Conservation (phyloP, 2,797 vertebrate genomes). For the Dicrostonyx torquatus region DNA sequence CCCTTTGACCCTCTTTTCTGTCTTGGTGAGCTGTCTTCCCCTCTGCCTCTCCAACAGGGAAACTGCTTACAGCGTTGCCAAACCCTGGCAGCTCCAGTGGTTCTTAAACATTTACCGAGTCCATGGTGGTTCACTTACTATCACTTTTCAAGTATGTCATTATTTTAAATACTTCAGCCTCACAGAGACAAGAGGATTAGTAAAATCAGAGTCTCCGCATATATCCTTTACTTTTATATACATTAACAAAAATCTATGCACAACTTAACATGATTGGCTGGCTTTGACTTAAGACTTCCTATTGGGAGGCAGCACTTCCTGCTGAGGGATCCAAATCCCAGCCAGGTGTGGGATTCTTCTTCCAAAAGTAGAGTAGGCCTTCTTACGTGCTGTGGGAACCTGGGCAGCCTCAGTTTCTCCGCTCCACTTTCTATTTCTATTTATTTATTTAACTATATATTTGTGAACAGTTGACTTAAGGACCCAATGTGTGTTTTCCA, state of each 20-base stretch:
- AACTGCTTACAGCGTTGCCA: neutral
- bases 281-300: neutral
- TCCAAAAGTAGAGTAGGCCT: neutral
- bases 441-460: neutral
- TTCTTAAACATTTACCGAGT: neutral
- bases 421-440: no score
- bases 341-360: neutral
- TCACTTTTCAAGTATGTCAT: neutral
- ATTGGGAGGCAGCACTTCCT: neutral
- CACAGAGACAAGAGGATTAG: neutral
- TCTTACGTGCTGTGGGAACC: neutral
- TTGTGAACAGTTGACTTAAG: neutral
- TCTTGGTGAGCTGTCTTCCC: neutral
- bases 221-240: neutral
- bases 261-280: neutral
- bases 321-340: neutral
- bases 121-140: neutral
- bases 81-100: neutral
- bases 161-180: neutral
- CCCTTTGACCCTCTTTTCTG: neutral
- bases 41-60: neutral
- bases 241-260: neutral
- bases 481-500: no score
- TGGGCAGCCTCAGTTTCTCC: neutral
- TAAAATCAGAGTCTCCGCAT: neutral